These are phyloP conservation scores for Balaeniceps rex DNA, from an alignment of 2,113 vertebrate genomes.

Conservation along the genomic window DNA sequence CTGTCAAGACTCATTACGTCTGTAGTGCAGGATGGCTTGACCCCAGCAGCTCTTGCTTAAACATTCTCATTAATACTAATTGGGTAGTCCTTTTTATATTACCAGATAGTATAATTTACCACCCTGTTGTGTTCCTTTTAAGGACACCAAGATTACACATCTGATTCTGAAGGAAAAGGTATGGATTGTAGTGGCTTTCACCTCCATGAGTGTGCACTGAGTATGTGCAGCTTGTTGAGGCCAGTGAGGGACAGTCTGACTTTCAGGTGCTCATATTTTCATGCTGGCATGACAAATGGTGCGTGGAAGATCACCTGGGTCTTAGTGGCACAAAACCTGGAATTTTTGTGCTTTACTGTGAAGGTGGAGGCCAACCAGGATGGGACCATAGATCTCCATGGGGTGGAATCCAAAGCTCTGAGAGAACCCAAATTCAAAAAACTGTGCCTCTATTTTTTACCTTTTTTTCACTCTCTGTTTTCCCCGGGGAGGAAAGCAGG, in stretches of 20 bases:
- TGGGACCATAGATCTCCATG: not conserved
- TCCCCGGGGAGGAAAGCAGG: not conserved
- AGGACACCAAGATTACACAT: not conserved
- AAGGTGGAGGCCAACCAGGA: not conserved
- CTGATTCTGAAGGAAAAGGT: not conserved
- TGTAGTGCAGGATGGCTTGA: not conserved
- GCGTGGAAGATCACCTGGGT: not conserved
- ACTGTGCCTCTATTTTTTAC: not conserved
- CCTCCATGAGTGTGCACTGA: not conserved
- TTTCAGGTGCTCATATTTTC: not conserved
- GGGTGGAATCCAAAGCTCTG: not conserved
- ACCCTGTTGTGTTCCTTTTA: not conserved
- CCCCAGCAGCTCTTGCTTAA: not conserved
- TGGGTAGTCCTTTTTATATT: not conserved
- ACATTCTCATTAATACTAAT: not conserved
- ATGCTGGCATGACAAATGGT: not conserved
- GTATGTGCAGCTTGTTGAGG: not conserved
- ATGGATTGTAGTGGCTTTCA: not conserved
- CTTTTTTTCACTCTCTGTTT: not conserved
- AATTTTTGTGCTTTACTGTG: not conserved
- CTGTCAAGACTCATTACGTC: not conserved
- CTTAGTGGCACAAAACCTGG: not conserved
- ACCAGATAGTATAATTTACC: not conserved
- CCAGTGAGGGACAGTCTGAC: not conserved
- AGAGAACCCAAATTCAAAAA: not conserved